Conservation (phyloP, 1,140 invertebrate species). For the Euwallacea similis region DNA sequence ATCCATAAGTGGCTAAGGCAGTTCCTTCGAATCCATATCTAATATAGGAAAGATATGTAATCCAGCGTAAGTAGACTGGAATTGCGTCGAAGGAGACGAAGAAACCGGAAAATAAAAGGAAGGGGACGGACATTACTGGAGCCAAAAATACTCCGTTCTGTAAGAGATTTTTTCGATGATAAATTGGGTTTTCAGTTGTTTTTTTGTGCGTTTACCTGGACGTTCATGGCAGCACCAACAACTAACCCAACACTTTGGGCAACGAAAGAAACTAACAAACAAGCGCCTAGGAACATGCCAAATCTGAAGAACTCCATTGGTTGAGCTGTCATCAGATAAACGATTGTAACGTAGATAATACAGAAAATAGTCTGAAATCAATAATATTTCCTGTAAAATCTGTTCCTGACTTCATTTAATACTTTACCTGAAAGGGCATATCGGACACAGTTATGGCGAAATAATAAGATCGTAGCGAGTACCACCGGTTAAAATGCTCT, state of each 20-base stretch:
- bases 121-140: conserved; percentile 92
- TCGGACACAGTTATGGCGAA: conserved; percentile 94
- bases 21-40: conserved; percentile 95
- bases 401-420: conserved; percentile 1
- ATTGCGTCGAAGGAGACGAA: conserved; percentile 97
- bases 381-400: background rate
- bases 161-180: conserved; percentile 4
- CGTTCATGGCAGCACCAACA: conserved; percentile 92
- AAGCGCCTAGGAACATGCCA: conserved; percentile 85
- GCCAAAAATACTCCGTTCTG: conserved; percentile 95
- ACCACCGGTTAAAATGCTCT: conserved; percentile 98
- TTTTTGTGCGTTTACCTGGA: conserved; percentile 61
- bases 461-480: conserved; percentile 94
- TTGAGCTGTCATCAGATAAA: conserved; percentile 94
- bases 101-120: conserved; percentile 93
- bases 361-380: conserved; percentile 80
- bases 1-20: conserved; percentile 90
- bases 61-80: conserved; percentile 91
- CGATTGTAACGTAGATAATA: conserved; percentile 88
- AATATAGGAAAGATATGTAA: conserved; percentile 94
- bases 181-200: too few relatives aligned
- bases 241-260: conserved; percentile 94
- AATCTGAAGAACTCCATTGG: conserved; percentile 82
- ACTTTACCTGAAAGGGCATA: conserved; percentile 83
- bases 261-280: conserved; percentile 90